These are phyloP conservation scores for Prochilodus magdalenae DNA, from an alignment of 2,113 vertebrate species.

Conservation along the genomic window DNA sequence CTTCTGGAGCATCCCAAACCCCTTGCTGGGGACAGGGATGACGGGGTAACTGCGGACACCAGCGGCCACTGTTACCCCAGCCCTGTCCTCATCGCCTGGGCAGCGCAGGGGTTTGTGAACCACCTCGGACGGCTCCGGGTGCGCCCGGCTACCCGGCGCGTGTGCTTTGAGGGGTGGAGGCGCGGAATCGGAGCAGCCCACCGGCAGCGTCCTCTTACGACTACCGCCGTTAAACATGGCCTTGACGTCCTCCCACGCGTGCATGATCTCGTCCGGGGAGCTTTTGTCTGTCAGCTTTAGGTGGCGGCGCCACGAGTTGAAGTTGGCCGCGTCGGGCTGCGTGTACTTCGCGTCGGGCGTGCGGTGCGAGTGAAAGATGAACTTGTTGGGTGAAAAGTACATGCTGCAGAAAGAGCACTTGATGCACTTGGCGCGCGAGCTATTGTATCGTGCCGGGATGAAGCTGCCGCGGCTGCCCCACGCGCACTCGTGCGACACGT, in stretches of 20 bases:
- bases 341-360: conserved; percentile 92
- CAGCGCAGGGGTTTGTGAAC: conserved; percentile 80
- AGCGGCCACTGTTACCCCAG: conserved; percentile 67
- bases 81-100: conserved; percentile 71
- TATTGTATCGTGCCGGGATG: conserved; percentile 92
- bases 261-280: conserved; percentile 82
- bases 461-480: conserved; percentile 91
- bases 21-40: conserved; percentile 94
- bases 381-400: conserved; percentile 94
- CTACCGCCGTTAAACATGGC: conserved; percentile 97
- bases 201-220: conserved; percentile 90
- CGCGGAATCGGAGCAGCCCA: conserved; percentile 67
- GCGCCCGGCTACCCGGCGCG: conserved; percentile 56
- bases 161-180: conserved; percentile 69
- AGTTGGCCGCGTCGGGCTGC: conserved; percentile 90
- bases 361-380: conserved; percentile 92
- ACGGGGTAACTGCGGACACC: conserved; percentile 90
- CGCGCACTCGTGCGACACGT: conserved; percentile 90
- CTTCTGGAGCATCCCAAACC: conserved; percentile 93
- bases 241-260: conserved; percentile 97
- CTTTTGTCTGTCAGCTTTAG: conserved; percentile 87
- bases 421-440: conserved; percentile 92
- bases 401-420: conserved; percentile 92
- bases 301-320: conserved; percentile 92
- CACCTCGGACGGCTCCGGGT: conserved; percentile 69